Conservation (phyloP, 2,888 invertebrate species). For the Gastrophysa polygoni region DNA sequence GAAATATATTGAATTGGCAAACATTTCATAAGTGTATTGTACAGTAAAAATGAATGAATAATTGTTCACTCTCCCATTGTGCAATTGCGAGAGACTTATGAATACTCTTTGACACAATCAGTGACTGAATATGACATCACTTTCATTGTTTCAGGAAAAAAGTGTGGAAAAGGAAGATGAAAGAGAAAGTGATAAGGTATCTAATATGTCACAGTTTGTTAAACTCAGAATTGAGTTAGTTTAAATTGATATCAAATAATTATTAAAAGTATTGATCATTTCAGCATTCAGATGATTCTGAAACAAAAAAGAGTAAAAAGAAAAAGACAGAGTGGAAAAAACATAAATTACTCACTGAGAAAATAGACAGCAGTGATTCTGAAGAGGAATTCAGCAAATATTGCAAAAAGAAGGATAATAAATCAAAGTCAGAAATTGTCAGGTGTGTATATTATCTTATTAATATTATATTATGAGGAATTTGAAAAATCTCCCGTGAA, state of each 20-base stretch:
- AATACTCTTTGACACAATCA: too few relatives aligned
- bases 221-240: too few relatives aligned
- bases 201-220: too few relatives aligned
- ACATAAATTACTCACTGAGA: constrained; percentile 42
- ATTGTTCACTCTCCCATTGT: too few relatives aligned
- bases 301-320: constrained; percentile 14
- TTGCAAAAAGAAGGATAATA: constrained; percentile 38
- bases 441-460: constrained; percentile 20
- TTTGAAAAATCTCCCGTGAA: too few relatives aligned
- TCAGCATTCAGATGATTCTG: constrained; percentile 50
- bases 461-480: too few relatives aligned
- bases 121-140: too few relatives aligned
- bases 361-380: constrained; percentile 43
- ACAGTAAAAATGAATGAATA: too few relatives aligned
- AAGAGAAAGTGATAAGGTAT: constrained; percentile 3
- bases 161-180: constrained; percentile 45
- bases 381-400: constrained; percentile 40
- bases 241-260: too few relatives aligned
- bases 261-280: neutral
- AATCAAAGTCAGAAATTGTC: constrained; percentile 22
- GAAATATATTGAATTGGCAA: too few relatives aligned
- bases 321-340: constrained; percentile 40
- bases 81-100: too few relatives aligned
- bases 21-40: too few relatives aligned
- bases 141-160: neutral